Percentiles rank a stretch among this genome's conserved stretches.
Conservation (phyloP, 2,113 vertebrate species). For the Cathartes aura region DNA sequence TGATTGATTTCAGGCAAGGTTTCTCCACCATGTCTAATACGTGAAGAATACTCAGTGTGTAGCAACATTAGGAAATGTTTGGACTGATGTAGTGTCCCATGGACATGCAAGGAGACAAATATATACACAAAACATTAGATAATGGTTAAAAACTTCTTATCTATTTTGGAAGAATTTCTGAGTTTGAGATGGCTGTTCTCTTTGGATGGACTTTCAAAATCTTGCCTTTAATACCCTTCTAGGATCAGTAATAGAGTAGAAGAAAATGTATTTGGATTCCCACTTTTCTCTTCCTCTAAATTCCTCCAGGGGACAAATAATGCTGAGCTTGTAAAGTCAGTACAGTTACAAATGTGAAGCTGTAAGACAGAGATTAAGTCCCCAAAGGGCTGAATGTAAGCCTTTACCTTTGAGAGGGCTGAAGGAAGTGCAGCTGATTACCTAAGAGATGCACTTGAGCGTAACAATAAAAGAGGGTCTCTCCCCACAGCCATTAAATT, state of each 20-base stretch:
- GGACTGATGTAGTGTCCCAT: background rate
- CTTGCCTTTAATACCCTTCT: background rate
- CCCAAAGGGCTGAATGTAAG: background rate
- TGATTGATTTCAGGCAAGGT: background rate
- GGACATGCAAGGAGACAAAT: background rate
- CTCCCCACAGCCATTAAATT: background rate
- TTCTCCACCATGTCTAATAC: background rate
- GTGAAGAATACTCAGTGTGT: background rate
- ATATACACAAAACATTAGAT: background rate
- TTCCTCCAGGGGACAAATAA: background rate
- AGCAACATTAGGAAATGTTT: background rate
- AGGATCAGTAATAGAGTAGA: background rate
- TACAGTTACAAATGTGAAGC: background rate
- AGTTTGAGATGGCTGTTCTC: background rate
- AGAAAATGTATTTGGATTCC: background rate
- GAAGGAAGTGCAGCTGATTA: background rate
- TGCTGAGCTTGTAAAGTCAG: background rate
- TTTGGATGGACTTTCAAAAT: background rate
- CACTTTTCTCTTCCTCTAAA: background rate
- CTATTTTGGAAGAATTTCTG: background rate
- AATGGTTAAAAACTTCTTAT: background rate
- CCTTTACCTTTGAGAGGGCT: background rate
- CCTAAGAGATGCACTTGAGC: background rate
- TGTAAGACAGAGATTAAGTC: background rate
- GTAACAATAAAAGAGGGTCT: background rate